phyloP scores from a whole-genome alignment of 2,113 vertebrate species.

The Sardina pilchardus region DNA sequence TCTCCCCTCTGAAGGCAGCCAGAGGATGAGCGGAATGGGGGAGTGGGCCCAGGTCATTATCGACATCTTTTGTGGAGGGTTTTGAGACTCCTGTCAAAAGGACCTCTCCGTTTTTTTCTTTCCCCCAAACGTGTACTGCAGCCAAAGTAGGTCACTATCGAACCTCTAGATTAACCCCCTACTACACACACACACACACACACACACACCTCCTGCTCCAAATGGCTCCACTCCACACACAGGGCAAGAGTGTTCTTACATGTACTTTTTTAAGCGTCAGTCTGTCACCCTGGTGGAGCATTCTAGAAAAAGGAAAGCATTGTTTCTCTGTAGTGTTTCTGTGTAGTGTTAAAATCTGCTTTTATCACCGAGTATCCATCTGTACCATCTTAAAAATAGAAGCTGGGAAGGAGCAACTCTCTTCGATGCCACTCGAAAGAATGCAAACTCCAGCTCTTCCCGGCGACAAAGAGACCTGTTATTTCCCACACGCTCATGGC shows the following conservation, averaged over 20 bases:
- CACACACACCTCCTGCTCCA: not conserved
- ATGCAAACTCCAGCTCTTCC: conserved; percentile 17
- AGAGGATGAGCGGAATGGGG: conserved; percentile 10
- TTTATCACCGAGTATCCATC: conserved; percentile 22
- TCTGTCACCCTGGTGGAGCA: not conserved
- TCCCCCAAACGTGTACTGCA: conserved; percentile 27
- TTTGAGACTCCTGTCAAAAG: conserved; percentile 33
- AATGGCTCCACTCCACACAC: not conserved
- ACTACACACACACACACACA: conserved; percentile 21
- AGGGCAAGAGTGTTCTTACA: not conserved
- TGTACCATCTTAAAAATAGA: conserved; percentile 37
- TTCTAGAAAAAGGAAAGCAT: not conserved
- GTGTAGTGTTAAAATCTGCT: conserved; percentile 25
- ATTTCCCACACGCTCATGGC: conserved; percentile 33
- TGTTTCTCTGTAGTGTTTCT: not conserved
- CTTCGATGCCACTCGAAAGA: conserved; percentile 33
- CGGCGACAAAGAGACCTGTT: conserved; percentile 23
- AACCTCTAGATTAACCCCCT: conserved; percentile 23
- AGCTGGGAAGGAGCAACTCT: conserved; percentile 36
- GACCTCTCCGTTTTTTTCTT: conserved; percentile 16
- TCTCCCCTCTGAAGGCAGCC: conserved; percentile 9
- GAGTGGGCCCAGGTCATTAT: conserved; percentile 30
- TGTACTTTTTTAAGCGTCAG: not conserved
- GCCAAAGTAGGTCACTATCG: conserved; percentile 42
- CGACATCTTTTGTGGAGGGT: conserved; percentile 40